phyloP scores from a whole-genome alignment of 2,113 vertebrate genomes.

The Bucco capensis region DNA sequence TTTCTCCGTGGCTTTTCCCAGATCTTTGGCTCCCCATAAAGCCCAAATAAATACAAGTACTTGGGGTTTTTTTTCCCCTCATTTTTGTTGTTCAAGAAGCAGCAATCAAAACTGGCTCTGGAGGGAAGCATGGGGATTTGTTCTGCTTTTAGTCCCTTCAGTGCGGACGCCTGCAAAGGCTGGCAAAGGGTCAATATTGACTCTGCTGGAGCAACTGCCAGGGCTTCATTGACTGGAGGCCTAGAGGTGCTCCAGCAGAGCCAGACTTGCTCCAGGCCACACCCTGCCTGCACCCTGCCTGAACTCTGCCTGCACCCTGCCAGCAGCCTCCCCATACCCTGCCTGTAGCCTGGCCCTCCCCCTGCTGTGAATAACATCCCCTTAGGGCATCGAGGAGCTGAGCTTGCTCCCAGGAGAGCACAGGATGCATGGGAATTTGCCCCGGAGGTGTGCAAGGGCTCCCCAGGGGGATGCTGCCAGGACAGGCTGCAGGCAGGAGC shows the following conservation, averaged over 20 bases:
- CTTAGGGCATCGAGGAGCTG: neutral
- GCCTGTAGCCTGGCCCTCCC: neutral
- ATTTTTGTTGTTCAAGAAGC: neutral
- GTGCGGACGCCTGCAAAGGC: neutral
- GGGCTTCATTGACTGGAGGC: neutral
- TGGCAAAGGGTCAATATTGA: neutral
- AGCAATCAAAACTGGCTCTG: neutral
- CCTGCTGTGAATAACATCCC: neutral
- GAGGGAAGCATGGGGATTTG: neutral
- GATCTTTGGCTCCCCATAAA: neutral
- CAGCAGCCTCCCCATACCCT: neutral
- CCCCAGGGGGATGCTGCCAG: neutral
- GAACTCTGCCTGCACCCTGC: neutral
- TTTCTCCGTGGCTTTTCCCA: neutral
- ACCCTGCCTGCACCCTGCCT: neutral
- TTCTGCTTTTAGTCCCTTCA: neutral
- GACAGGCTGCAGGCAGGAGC: neutral
- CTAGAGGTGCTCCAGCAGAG: accelerated
- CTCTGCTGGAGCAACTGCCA: neutral
- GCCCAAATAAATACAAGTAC: neutral
- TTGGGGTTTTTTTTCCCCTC: no score
- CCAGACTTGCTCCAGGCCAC: neutral
- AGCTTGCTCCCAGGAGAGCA: no score
- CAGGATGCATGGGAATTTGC: neutral
- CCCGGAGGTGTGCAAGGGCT: neutral